Evolutionary conservation across 2,888 invertebrate species (phyloP).

Genomic region (Campoletis raptor): DNA sequence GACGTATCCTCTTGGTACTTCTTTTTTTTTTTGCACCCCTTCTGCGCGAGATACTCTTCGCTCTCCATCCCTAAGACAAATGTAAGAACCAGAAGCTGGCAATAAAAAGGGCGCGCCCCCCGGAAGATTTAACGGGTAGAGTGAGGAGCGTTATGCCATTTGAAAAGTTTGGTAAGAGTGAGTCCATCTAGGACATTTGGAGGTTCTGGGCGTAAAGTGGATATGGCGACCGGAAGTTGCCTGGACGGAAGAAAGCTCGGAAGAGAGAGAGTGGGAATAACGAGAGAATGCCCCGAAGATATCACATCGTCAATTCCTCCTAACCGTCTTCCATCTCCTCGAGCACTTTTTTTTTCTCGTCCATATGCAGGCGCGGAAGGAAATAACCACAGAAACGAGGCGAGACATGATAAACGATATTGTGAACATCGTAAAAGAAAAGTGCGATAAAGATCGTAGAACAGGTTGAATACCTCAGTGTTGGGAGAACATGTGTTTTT

Average conservation of each 20-base stretch:
- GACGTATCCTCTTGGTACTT: neutral
- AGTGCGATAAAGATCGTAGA: neutral
- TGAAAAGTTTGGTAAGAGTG: constrained; percentile 42
- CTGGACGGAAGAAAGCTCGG: constrained; percentile 10
- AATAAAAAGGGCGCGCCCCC: constrained; percentile 34
- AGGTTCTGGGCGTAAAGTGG: constrained; percentile 54
- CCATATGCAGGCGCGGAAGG: constrained; percentile 14
- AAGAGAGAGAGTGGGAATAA: constrained; percentile 30
- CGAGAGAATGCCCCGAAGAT: constrained; percentile 47
- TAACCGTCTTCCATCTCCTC: constrained; percentile 28
- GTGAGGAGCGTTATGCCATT: constrained; percentile 18
- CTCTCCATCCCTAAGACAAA: neutral
- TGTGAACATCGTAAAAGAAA: constrained; percentile 23
- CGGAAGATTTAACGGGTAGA: constrained; percentile 8
- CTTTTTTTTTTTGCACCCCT: constrained; percentile 19
- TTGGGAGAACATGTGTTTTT: neutral
- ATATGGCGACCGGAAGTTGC: constrained; percentile 43
- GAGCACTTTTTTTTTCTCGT: constrained; percentile 2
- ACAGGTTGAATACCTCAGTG: constrained; percentile 5
- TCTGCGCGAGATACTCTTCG: constrained; percentile 9
- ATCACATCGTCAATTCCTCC: constrained; percentile 41
- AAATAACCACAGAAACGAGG: constrained; percentile 24
- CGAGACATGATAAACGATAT: constrained; percentile 1
- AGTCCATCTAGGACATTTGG: constrained; percentile 48
- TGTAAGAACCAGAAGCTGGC: constrained; percentile 16